Evolutionary conservation across 2,797 vertebrate genomes (phyloP).

Genomic region (Danio tinwini): DNA sequence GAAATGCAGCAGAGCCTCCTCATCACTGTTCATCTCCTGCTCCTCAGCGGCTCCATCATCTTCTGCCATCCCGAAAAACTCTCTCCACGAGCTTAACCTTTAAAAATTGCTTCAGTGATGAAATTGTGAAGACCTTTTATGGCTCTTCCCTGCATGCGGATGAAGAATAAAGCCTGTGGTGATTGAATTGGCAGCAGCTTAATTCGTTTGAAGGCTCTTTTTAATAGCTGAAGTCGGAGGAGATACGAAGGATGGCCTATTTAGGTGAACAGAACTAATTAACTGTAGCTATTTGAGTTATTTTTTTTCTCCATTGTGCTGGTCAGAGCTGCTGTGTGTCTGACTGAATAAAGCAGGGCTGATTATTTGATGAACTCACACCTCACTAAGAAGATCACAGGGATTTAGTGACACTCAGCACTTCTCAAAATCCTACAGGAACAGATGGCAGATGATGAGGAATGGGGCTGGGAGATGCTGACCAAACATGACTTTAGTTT

Average conservation of each 20-base stretch:
- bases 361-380: conserved; percentile 51
- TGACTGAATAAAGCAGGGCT: conserved; percentile 41
- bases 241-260: not conserved
- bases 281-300: not conserved
- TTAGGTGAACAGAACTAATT: conserved; percentile 4
- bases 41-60: conserved; percentile 51
- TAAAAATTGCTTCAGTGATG: conserved; percentile 3
- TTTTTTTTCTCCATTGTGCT: not conserved
- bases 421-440: conserved; percentile 72
- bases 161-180: not conserved
- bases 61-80: conserved; percentile 66
- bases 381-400: conserved; percentile 69
- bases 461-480: not conserved
- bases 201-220: conserved; percentile 3
- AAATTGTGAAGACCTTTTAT: not conserved
- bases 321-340: not conserved
- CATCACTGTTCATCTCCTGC: conserved; percentile 52
- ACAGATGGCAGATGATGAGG: conserved; percentile 50
- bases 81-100: conserved; percentile 16
- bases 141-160: not conserved
- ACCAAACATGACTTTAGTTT: not conserved
- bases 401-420: conserved; percentile 78
- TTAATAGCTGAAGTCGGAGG: not conserved
- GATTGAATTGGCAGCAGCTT: conserved; percentile 10
- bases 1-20: conserved; percentile 64